A percentile compares a stretch with the other conserved stretches of the same genome.
Evolutionary conservation across 2,888 invertebrate species (phyloP).

Genomic region (Dolichopus griseipennis): DNA sequence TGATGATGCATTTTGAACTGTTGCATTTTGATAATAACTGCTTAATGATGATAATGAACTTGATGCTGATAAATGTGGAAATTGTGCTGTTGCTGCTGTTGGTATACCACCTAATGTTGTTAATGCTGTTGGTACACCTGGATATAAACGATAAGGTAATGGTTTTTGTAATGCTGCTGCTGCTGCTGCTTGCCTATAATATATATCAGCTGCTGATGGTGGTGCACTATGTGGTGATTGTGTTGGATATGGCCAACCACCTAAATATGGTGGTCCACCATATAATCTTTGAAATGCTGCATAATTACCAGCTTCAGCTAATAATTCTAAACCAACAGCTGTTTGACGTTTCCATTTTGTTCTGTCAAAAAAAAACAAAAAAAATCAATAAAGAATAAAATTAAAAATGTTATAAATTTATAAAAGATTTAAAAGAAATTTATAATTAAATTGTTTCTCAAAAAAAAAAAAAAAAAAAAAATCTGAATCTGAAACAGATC

Average conservation of each 20-base stretch:
- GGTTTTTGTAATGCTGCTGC: slow-evolving; percentile 79
- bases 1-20: slow-evolving; percentile 21
- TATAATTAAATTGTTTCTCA: too few relatives aligned
- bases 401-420: background rate
- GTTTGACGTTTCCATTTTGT: slow-evolving; percentile 99
- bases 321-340: slow-evolving; percentile 89
- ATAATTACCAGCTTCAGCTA: slow-evolving; percentile 96
- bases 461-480: too few relatives aligned
- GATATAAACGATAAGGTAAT: slow-evolving; percentile 58
- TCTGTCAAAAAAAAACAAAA: slow-evolving; percentile 43
- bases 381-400: slow-evolving; percentile 11
- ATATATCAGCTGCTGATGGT: slow-evolving; percentile 65
- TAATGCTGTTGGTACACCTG: slow-evolving; percentile 40
- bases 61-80: slow-evolving; percentile 51
- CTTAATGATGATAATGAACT: slow-evolving; percentile 52
- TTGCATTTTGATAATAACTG: slow-evolving; percentile 48
- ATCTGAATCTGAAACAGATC: too few relatives aligned
- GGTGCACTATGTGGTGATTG: slow-evolving; percentile 54
- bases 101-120: slow-evolving; percentile 36
- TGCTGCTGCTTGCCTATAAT: slow-evolving; percentile 73
- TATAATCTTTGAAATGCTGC: slow-evolving; percentile 96
- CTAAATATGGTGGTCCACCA: slow-evolving; percentile 61
- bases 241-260: slow-evolving; percentile 52
- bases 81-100: slow-evolving; percentile 40
- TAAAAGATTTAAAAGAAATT: background rate